Conservation (phyloP, 1,140 invertebrate genomes). For the Hylaeus volcanicus region DNA sequence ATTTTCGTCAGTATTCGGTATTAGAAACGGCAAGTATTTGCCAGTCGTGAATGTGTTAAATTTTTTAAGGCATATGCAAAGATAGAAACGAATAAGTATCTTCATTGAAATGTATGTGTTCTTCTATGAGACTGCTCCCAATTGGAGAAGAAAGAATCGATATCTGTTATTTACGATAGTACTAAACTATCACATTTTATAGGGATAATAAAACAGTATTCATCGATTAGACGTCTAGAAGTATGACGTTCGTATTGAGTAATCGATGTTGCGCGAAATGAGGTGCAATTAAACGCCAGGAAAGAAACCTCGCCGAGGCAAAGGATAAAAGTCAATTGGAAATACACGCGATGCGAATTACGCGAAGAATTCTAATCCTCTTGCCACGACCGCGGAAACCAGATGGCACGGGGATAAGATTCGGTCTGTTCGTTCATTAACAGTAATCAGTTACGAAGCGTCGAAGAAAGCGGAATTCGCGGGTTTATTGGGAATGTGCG, state of each 20-base stretch:
- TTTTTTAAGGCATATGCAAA: too few relatives aligned
- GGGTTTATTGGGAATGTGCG: not conserved
- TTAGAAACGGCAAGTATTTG: too few relatives aligned
- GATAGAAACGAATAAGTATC: too few relatives aligned
- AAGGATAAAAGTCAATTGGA: slow-evolving; percentile 34
- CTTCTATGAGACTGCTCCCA: not conserved
- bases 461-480: not conserved
- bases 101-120: too few relatives aligned
- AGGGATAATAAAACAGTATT: not conserved
- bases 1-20: too few relatives aligned
- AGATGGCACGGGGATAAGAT: slow-evolving; percentile 38
- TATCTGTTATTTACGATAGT: not conserved
- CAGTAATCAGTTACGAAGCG: slow-evolving; percentile 25
- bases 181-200: not conserved
- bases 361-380: slow-evolving; percentile 37
- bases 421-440: slow-evolving; percentile 31
- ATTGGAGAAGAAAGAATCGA: not conserved
- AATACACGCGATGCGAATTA: slow-evolving; percentile 25
- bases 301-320: slow-evolving; percentile 5
- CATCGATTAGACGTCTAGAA: not conserved
- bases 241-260: slow-evolving; percentile 21
- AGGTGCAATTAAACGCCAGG: slow-evolving; percentile 16
- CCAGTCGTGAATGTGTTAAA: too few relatives aligned
- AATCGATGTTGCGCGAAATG: not conserved
- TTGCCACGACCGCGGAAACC: slow-evolving; percentile 22